Conservation (phyloP, 2,888 invertebrate genomes). For the Zygogramma bicolorata region DNA sequence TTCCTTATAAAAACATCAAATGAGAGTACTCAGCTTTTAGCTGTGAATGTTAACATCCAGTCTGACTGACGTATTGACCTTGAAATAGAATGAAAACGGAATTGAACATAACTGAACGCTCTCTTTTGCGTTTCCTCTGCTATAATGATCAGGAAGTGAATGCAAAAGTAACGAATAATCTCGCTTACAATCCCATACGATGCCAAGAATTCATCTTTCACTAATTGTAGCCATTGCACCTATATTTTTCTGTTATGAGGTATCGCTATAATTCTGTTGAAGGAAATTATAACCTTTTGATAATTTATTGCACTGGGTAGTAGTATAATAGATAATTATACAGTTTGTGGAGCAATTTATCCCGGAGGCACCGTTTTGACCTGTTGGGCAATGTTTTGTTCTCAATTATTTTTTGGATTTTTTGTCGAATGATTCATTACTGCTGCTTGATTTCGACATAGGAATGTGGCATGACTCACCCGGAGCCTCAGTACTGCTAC, state of each 20-base stretch:
- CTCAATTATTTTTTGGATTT: background rate
- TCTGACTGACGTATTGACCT: background rate
- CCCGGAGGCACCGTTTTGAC: constrained; percentile 19
- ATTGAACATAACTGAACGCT: background rate
- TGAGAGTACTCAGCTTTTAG: too few relatives aligned
- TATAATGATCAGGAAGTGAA: constrained; percentile 4
- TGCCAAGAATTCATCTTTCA: constrained; percentile 27
- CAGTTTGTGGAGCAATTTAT: constrained; percentile 23
- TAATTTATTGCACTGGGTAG: constrained; percentile 35
- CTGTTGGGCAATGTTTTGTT: constrained; percentile 19
- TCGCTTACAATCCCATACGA: constrained; percentile 22
- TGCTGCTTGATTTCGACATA: background rate
- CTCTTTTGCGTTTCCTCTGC: background rate
- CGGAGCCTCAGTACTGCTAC: too few relatives aligned
- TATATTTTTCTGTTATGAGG: constrained; percentile 28
- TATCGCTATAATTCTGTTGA: constrained; percentile 40
- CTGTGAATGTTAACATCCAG: too few relatives aligned
- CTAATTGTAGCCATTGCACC: constrained; percentile 33
- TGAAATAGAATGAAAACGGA: background rate
- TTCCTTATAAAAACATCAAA: too few relatives aligned
- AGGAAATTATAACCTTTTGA: constrained; percentile 35
- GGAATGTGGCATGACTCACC: too few relatives aligned
- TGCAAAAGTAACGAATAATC: constrained; percentile 12
- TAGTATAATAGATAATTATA: constrained; percentile 37
- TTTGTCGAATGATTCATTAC: background rate